phyloP scores from a whole-genome alignment of 2,113 vertebrate species.

The Ascaphus truei region DNA sequence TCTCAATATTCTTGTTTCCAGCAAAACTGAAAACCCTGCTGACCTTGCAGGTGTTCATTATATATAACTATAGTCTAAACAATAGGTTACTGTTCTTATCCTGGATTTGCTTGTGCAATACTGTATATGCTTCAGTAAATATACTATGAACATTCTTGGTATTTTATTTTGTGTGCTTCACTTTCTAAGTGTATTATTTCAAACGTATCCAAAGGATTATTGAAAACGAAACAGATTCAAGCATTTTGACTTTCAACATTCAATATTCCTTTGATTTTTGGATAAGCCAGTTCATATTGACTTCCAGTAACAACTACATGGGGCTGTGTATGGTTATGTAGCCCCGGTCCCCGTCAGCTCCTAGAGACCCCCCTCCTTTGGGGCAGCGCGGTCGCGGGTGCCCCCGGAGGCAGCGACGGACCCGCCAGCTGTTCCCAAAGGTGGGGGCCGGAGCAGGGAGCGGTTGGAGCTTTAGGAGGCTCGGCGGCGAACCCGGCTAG shows the following conservation, averaged over 20 bases:
- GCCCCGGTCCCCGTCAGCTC: too few species aligned
- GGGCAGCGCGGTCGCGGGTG: too few species aligned
- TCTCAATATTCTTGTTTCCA: not conserved
- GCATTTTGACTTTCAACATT: not conserved
- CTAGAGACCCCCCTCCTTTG: too few species aligned
- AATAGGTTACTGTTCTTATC: constrained; percentile 10
- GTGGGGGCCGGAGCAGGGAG: too few species aligned
- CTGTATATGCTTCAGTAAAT: not conserved
- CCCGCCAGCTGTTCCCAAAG: too few species aligned
- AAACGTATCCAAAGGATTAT: not conserved
- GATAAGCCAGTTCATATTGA: constrained; percentile 11
- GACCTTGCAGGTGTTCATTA: constrained; percentile 10
- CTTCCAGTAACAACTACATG: too few species aligned
- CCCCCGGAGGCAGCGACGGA: too few species aligned
- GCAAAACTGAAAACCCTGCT: not conserved
- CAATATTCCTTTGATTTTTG: constrained; percentile 15
- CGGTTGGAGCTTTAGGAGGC: too few species aligned
- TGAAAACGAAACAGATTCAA: not conserved
- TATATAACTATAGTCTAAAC: constrained; percentile 12
- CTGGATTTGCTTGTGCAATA: not conserved
- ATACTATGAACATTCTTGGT: constrained; percentile 9
- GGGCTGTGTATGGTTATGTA: too few species aligned
- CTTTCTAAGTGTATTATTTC: constrained; percentile 19
- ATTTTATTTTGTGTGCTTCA: constrained; percentile 7
- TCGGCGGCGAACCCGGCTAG: too few species aligned